Percentiles rank a stretch among this genome's conserved stretches.
Conservation (phyloP, 2,888 invertebrate genomes). For the Macaria liturata region DNA sequence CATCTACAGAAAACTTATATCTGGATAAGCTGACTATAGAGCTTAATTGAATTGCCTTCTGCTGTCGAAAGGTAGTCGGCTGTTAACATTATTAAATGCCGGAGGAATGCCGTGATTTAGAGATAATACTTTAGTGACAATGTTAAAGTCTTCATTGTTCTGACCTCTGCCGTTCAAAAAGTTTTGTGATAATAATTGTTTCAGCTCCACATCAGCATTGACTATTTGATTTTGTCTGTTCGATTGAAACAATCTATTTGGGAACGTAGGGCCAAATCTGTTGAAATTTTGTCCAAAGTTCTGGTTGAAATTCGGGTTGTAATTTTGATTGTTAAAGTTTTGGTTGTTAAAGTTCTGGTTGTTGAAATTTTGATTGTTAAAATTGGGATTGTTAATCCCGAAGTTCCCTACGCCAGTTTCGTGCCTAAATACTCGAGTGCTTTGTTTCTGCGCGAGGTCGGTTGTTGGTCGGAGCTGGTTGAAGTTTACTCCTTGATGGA, state of each 20-base stretch:
- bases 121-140: slow-evolving; percentile 91
- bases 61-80: slow-evolving; percentile 71
- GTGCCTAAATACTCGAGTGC: slow-evolving; percentile 79
- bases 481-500: slow-evolving; percentile 61
- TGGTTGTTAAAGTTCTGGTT: slow-evolving; percentile 30
- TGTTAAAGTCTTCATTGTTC: slow-evolving; percentile 89
- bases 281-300: slow-evolving; percentile 49
- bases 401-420: slow-evolving; percentile 85
- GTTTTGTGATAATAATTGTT: slow-evolving; percentile 85
- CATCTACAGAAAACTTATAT: slow-evolving; percentile 20
- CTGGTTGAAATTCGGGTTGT: slow-evolving; percentile 24
- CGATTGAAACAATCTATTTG: slow-evolving; percentile 59
- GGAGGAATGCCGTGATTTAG: slow-evolving; percentile 88
- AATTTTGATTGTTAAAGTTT: slow-evolving; percentile 15
- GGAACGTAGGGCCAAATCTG: slow-evolving; percentile 55
- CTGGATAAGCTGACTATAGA: slow-evolving; percentile 14
- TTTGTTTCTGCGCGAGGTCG: slow-evolving; percentile 64
- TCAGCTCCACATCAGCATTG: slow-evolving; percentile 82
- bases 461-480: slow-evolving; percentile 57
- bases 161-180: slow-evolving; percentile 85
- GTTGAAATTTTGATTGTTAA: slow-evolving; percentile 47
- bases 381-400: slow-evolving; percentile 73
- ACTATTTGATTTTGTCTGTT: slow-evolving; percentile 63
- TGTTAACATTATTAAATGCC: slow-evolving; percentile 63
- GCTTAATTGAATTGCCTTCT: slow-evolving; percentile 56